Base-by-base conservation (phyloP, 2,888 invertebrate genomes). In the Brachypalpus laphriformis region DNA sequence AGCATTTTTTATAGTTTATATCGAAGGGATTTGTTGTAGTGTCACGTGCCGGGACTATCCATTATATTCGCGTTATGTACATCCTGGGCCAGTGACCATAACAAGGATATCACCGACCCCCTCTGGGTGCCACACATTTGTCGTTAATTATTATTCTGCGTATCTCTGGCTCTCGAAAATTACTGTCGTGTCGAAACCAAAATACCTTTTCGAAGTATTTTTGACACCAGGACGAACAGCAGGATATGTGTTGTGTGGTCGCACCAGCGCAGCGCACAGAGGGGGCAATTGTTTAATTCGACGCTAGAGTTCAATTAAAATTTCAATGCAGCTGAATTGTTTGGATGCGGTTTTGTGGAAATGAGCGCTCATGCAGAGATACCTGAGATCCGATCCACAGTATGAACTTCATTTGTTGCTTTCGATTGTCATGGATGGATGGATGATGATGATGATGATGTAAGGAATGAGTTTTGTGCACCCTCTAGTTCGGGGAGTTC, bases 261-360 rank as follows among this genome's bases (percentile, higher is more conserved):
- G 16, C 25, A 11, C 14, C 9, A 18, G 14, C 28, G 28, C 61
- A 28, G 25, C 25, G 56, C n/a, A n/a, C n/a, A n/a, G n/a, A n/a
- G 14, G 20, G 22, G 76, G 59, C 42, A 76, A 76, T 76, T 76
- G 59, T 76, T 76, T 66, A 76, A 68, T 76, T 59, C 59, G 28
- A 59, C 31, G 66, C 59, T n/a, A 31, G 20, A 66, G 16, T 76
- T 76, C 66, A 76, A 68, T 76, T 76, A 76, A 76, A 66, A 76
- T 59, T 68, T 66, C 76, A 68, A 75, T 65, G 65, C 65, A 22
- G 47, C 31, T 28, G 49, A 49, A 57, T 68, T 76, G 59, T 77
- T 77, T 68, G 77, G 22, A 42, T 76, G 57, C 40, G 40, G 57
- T 75, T 14, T 47, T 66, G 49, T 57, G 66, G 65, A 18, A 25